Evolutionary conservation across 2,888 invertebrate genomes (phyloP), one percentile per base, ranked within the genome.

Genomic region (Protonemura montana): DNA sequence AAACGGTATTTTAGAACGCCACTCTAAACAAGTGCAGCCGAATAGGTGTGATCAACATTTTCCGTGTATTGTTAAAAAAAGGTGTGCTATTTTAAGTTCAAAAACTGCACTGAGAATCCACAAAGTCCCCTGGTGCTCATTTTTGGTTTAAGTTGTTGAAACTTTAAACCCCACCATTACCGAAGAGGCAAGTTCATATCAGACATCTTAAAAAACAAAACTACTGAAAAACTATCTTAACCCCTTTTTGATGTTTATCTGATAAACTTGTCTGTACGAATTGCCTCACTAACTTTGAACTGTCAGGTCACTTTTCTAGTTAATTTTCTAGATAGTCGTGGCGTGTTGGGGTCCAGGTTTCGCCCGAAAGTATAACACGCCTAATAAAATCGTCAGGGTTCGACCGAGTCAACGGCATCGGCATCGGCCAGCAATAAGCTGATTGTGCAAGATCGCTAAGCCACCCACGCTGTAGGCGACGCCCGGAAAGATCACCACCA

Each of bases 381-480:
- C 21, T 59, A 59, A 59, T 59, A 59, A 59, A 59, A 59, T 59
- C 59, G 59, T 59, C 59, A 2, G 3, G 35, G 35, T 10, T 13
- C 59, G 16, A 21, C 21, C 59, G 16, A 59, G 59, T 59, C 59
- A 21, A 21, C 59, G 59, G 5, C 41, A 13, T 28, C 27, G 28
- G 83, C 59, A 84, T 84, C 84, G 59, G 29, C 84, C 59, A 27
- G 35, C 84, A 84, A 84, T 84, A 84, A 84, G 84, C 84, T 84
- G 84, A 84, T 84, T 84, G 84, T 76, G 84, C 84, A 21, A 26
- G 76, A 26, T 84, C 82, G 35, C 35, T 83, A 83, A 83, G 82
- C 82, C 42, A 83, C 84, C 59, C 28, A 13, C 28, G 30, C 27
- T 42, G n/a, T n/a, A n/a, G 59, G 42, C 42, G 84, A 42, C 84